Evolutionary conservation across 1,140 invertebrate genomes (phyloP).

Genomic region (Subanguina moxae): DNA sequence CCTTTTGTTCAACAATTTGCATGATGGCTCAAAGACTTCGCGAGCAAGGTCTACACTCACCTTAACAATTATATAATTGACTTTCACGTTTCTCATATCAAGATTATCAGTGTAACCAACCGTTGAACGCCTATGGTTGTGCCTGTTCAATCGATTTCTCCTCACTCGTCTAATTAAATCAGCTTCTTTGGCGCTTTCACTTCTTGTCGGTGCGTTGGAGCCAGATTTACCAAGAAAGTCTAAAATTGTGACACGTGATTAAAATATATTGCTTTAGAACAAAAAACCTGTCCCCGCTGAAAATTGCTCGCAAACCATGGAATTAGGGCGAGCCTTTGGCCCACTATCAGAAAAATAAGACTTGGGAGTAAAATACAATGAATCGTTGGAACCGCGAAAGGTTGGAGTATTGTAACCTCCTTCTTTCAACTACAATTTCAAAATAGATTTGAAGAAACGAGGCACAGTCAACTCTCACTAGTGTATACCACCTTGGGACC

Average conservation of each 20-base stretch:
- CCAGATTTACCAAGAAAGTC: background rate
- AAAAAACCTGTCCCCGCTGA: background rate
- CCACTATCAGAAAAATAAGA: background rate
- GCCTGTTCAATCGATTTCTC: background rate
- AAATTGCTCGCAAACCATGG: background rate
- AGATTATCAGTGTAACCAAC: too few relatives aligned
- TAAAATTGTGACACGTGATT: too few relatives aligned
- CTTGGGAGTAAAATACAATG: background rate
- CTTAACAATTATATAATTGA: too few relatives aligned
- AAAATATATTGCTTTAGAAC: background rate
- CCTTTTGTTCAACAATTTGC: too few relatives aligned
- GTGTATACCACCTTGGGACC: too few relatives aligned
- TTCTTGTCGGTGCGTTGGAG: background rate
- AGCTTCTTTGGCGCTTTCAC: slow-evolving; percentile 1
- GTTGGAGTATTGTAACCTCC: background rate
- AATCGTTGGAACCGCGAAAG: background rate
- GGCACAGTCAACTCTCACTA: too few relatives aligned
- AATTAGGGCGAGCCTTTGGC: background rate
- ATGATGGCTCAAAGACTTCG: too few relatives aligned
- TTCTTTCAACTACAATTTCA: background rate
- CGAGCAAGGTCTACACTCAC: too few relatives aligned
- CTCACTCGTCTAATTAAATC: background rate
- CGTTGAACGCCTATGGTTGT: background rate
- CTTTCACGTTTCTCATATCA: too few relatives aligned
- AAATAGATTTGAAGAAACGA: too few relatives aligned